These are phyloP conservation scores for Antheraea assamensis DNA, from an alignment of 2,888 invertebrate genomes.

Conservation along the genomic window DNA sequence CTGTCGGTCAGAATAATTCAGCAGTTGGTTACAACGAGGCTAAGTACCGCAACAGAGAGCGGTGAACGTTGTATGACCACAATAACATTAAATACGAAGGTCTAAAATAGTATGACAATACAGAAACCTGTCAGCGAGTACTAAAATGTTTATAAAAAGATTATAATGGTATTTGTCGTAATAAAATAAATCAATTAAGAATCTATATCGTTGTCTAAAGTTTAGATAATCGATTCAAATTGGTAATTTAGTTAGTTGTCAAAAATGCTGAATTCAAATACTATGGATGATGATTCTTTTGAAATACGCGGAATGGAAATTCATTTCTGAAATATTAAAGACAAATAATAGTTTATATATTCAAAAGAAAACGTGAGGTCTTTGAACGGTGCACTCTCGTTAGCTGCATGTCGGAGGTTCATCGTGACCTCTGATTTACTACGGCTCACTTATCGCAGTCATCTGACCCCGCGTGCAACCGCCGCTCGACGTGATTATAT, in stretches of 20 bases:
- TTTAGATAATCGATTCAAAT: neutral
- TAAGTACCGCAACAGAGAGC: conserved; percentile 38
- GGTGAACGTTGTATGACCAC: conserved; percentile 54
- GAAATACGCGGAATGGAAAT: neutral
- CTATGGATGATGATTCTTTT: neutral
- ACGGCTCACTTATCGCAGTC: conserved; percentile 42
- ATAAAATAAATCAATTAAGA: neutral
- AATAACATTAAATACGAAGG: conserved; percentile 73
- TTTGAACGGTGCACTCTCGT: conserved; percentile 15
- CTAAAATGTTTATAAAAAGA: neutral
- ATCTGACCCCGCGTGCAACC: conserved; percentile 47
- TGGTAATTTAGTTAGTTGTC: neutral
- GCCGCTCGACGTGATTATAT: conserved; percentile 39
- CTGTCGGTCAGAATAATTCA: conserved; percentile 49
- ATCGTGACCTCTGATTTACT: conserved; percentile 44
- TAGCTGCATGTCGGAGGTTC: conserved; percentile 29
- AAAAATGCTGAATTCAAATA: neutral
- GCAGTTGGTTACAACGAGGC: conserved; percentile 46
- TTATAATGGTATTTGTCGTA: neutral
- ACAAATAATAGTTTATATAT: conserved; percentile 19
- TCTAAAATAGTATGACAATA: conserved; percentile 64
- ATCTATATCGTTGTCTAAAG: neutral
- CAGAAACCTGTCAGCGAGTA: conserved; percentile 29
- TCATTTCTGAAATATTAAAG: neutral
- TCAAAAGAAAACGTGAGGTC: conserved; percentile 23